Base-by-base conservation (phyloP, 2,113 vertebrate genomes). In the Mugil cephalus region DNA sequence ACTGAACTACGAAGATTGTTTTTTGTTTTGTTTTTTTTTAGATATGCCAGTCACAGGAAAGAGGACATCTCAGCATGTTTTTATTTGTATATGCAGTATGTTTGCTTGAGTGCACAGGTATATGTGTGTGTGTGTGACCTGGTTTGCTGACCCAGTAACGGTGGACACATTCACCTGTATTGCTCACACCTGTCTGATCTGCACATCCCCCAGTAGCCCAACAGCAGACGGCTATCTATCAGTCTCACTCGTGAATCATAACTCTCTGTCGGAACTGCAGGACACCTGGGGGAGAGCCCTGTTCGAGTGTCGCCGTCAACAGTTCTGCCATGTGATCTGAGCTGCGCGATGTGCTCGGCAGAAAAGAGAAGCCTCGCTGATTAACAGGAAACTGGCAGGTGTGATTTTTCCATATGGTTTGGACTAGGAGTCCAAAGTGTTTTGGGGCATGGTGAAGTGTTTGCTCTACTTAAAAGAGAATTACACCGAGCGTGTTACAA, bases 71-170 rank as follows among this genome's bases (percentile, higher is more conserved):
- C n/a, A 39, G 21, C 10, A 11, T 38, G 40, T 69, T 55, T 69
- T 39, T 70, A 50, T 69, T 60, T 74, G 52, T 56, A 40, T 63
- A 39, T 42, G 17, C 45, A 47, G 45, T 50, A 35, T 13, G 47
- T 61, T 52, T 4, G 10, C 63, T 15, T 56, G 45, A 68, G 47
- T 60, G 67, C 59, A 30, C 24, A 30, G 24, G 24, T 30, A 30
- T 30, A 30, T 56, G 45, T 70, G 47, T 60, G 67, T 70, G 24
- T 60, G 40, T 64, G 18, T 59, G 58, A 66, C 77, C 70, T 65
- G 60, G 52, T 80, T 84, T 78, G 70, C 54, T 84, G 84, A 84
- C 82, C 82, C 75, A 85, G 42, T 78, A 80, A 84, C 38, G 6
- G 53, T 58, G 43, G 47, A 30, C 18, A 55, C 40, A 64, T 80